A percentile compares a stretch with the other conserved stretches of the same genome.
Evolutionary conservation across 2,113 vertebrate species (phyloP).

Genomic region (Capricornis sumatraensis): DNA sequence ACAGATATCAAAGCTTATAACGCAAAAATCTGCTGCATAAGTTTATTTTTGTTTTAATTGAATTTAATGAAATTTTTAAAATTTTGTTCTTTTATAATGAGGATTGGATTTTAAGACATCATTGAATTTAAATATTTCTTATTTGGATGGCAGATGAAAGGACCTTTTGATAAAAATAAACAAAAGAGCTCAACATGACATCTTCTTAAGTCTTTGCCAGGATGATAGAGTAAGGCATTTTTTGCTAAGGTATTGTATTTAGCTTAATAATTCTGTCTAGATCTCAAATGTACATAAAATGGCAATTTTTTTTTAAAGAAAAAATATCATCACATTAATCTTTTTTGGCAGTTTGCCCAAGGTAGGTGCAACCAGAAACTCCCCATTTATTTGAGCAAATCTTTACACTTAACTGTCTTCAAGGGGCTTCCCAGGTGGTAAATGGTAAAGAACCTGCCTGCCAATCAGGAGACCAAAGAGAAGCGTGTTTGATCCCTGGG

Average conservation of each 20-base stretch:
- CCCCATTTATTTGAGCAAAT: constrained; percentile 27
- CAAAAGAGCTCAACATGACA: constrained; percentile 39
- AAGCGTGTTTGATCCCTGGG: neutral
- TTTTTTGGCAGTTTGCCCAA: neutral
- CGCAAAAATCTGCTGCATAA: neutral
- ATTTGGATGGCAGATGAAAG: constrained; percentile 54
- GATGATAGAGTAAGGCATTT: constrained; percentile 53
- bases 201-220: constrained; percentile 61
- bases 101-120: constrained; percentile 22
- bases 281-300: constrained; percentile 34
- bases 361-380: neutral
- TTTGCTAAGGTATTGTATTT: constrained; percentile 35
- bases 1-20: neutral
- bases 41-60: constrained; percentile 38
- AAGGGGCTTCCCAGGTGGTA: neutral
- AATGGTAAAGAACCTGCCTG: neutral
- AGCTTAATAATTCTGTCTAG: constrained; percentile 36
- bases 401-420: neutral
- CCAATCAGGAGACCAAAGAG: neutral
- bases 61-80: neutral
- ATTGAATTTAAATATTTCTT: constrained; percentile 38
- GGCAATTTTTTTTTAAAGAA: constrained; percentile 10
- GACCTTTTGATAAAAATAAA: constrained; percentile 65
- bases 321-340: neutral
- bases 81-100: constrained; percentile 33